Evolutionary conservation across 2,888 invertebrate genomes (phyloP).

Genomic region (Apamea monoglypha): DNA sequence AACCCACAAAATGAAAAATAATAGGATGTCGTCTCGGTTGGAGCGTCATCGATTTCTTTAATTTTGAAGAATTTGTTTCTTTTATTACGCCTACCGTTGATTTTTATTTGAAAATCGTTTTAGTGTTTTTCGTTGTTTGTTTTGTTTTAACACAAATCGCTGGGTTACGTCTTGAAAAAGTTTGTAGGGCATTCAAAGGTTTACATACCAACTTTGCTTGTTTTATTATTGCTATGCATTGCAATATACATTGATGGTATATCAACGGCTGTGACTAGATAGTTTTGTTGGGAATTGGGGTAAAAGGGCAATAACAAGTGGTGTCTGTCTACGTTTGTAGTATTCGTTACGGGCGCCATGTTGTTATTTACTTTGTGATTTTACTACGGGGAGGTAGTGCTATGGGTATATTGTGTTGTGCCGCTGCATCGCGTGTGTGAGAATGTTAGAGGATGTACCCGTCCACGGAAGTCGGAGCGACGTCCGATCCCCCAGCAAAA

Average conservation of each 20-base stretch:
- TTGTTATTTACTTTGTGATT: constrained; percentile 88
- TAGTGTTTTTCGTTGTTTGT: constrained; percentile 63
- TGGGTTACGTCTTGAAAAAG: constrained; percentile 53
- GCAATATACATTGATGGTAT: constrained; percentile 56
- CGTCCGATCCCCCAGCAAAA: constrained; percentile 81
- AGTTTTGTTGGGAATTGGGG: constrained; percentile 46
- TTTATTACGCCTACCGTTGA: constrained; percentile 67
- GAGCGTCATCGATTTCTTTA: constrained; percentile 82
- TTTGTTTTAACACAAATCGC: constrained; percentile 50
- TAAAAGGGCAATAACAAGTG: constrained; percentile 40
- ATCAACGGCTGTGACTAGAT: constrained; percentile 63
- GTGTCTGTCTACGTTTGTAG: constrained; percentile 64
- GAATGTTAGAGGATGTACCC: constrained; percentile 90
- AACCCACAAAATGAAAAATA: constrained; percentile 66
- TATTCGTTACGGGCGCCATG: constrained; percentile 84
- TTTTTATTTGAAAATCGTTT: constrained; percentile 66
- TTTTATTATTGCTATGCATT: constrained; percentile 44
- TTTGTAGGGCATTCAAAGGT: constrained; percentile 62
- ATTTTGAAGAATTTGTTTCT: constrained; percentile 80
- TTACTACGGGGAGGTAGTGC: constrained; percentile 76
- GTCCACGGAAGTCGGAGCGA: constrained; percentile 87
- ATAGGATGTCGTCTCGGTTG: constrained; percentile 76
- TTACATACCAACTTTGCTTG: constrained; percentile 45
- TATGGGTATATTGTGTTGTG: constrained; percentile 85
- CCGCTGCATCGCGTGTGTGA: constrained; percentile 81